Evolutionary conservation across 2,888 invertebrate genomes (phyloP), one percentile per base, ranked within the genome.

Genomic region (Glyphotaelius pellucidus): DNA sequence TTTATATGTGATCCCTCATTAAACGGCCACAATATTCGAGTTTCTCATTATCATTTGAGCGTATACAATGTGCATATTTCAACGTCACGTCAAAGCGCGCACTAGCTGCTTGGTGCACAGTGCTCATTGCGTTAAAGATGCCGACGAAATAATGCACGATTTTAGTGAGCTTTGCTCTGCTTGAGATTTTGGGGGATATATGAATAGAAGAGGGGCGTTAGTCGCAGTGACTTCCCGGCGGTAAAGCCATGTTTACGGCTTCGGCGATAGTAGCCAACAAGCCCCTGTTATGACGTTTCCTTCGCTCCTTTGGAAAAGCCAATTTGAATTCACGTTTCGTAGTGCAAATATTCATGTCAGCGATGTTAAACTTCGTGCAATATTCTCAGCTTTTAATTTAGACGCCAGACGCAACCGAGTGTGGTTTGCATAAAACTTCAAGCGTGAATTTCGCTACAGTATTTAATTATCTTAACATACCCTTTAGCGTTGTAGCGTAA

Each of bases 131-230:
- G 67, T 67, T 67, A 67, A 67, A 67, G 25, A 67, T 67, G 67
- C 83, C 32, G 15, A 19, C 35, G 15, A 35, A 83, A 35, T 83
- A 83, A 83, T 83, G 83, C 83, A 83, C 35, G 25, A 35, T 2
- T 32, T 83, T 31, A 32, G 35, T 83, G 35, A 35, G 83, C 83
- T 83, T 83, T 83, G 83, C 83, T 83, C 19, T 67, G 67, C 67
- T 83, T 38, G 35, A 83, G 83, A 83, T 83, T 83, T 83, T 83
- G 25, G 35, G 32, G 15, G 81, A 31, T 35, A 38, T 25, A 83
- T 25, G 12, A 83, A 83, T 83, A 83, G 12, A 15, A 35, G 35
- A 83, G 35, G 35, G 32, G 35, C 35, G 35, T 19, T 35, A 83
- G 25, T 67, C 25, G 19, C 25, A 5, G 52, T 7, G 67, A 67